These are phyloP conservation scores for Laticauda laticaudata DNA, from an alignment of 2,113 vertebrate genomes.

Conservation along the genomic window DNA sequence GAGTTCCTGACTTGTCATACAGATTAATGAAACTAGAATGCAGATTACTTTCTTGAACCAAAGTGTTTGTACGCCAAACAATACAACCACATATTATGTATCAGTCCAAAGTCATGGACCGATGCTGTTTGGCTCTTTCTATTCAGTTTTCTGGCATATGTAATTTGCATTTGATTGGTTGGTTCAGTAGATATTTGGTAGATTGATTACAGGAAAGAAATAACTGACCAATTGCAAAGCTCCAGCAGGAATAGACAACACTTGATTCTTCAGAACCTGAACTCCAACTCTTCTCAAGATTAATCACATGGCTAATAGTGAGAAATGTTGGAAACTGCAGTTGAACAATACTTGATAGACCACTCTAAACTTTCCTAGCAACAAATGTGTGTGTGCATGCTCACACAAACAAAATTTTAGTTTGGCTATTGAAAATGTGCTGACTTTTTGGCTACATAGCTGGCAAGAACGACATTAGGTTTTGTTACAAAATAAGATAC, in stretches of 20 bases:
- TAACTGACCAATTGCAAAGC: not conserved
- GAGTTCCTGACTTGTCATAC: not conserved
- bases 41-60: not conserved
- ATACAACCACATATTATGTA: not conserved
- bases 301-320: not conserved
- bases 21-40: not conserved
- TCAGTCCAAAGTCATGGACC: not conserved
- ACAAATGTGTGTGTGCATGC: not conserved
- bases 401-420: no score
- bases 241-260: not conserved
- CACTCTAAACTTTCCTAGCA: not conserved
- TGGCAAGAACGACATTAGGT: constrained; percentile 23
- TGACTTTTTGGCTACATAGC: constrained; percentile 1
- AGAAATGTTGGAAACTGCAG: not conserved
- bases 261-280: not conserved
- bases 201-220: not conserved
- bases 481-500: constrained; percentile 34
- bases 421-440: not conserved
- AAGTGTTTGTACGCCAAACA: not conserved
- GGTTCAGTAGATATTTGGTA: not conserved
- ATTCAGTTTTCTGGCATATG: not conserved
- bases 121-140: not conserved
- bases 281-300: not conserved
- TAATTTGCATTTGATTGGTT: not conserved
- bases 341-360: not conserved